Evolutionary conservation across 2,888 invertebrate genomes (phyloP).

Genomic region (Fissipunctia ypsillon): DNA sequence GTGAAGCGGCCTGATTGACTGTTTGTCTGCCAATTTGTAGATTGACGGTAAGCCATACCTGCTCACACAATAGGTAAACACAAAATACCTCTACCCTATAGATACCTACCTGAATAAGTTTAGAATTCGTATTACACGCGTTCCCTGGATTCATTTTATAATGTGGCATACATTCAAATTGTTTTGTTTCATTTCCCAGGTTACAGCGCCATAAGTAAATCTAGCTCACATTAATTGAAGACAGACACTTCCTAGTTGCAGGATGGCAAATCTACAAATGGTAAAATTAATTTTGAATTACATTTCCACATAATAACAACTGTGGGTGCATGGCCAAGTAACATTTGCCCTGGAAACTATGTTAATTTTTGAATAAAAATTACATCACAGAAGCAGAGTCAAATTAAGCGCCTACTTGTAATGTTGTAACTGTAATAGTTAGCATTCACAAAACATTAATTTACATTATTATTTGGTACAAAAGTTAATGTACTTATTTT

Average conservation of each 20-base stretch:
- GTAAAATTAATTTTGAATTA: conserved; percentile 59
- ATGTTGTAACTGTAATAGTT: conserved; percentile 62
- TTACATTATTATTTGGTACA: conserved; percentile 62
- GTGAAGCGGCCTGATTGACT: too few relatives aligned
- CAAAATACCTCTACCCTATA: too few relatives aligned
- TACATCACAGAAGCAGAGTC: conserved; percentile 59
- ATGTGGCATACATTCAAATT: conserved; percentile 10
- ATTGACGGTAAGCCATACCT: too few relatives aligned
- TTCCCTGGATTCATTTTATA: background rate
- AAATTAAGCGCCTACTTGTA: conserved; percentile 63
- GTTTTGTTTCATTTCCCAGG: conserved; percentile 47
- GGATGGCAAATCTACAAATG: conserved; percentile 41
- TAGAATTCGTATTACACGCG: too few relatives aligned
- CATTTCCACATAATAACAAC: conserved; percentile 58
- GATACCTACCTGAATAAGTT: too few relatives aligned
- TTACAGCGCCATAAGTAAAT: conserved; percentile 32
- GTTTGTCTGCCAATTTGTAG: background rate
- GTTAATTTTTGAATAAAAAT: conserved; percentile 67
- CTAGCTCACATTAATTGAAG: conserved; percentile 49
- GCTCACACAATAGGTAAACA: too few relatives aligned
- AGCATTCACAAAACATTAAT: conserved; percentile 60
- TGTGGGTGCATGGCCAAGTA: conserved; percentile 57
- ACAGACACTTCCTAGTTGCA: conserved; percentile 53
- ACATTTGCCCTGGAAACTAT: conserved; percentile 70
- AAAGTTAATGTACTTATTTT: conserved; percentile 55